Evolutionary conservation across 1,140 invertebrate species (phyloP), one percentile per base, ranked within the genome.

Genomic region (Meteorus sp.): DNA sequence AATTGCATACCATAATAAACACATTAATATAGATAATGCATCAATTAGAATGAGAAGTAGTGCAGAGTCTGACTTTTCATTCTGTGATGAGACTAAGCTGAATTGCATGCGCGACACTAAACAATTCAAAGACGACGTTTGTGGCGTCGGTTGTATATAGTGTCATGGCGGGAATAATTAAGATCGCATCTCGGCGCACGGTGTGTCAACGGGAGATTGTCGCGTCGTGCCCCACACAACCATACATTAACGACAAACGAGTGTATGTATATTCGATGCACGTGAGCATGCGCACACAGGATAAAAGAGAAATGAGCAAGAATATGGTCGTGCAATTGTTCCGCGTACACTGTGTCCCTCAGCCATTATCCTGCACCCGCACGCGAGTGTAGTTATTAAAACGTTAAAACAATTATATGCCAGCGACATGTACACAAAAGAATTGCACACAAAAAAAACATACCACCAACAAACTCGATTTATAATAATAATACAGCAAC

Each of bases 371-470:
- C 58, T 35, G 15, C 39, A 23, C 52, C 52, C 22, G 63, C 67
- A 70, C 65, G 67, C 69, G 64, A 70, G 64, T 54, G 45, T 61
- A 63, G 66, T 72, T 72, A 72, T 72, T 72, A 72, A 71, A 72
- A 72, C 67, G 64, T 71, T 71, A 67, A 69, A 72, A 72, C 67
- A 72, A 72, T 72, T 70, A 72, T 43, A 60, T 60, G 62, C 54
- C 39, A 60, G 39, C 41, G 58, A 63, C 54, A 56, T 19, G 41
- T 53, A 56, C 52, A 56, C n/a, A n/a, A n/a, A 62, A n/a, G 22
- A 11, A 23, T 20, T 13, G 11, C 19, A 27, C 7, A 19, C 11
- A 39, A 57, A 29, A 25, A 19, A 39, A 44, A 51, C 27, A 39
- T 31, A 51, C 53, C 41, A 27, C 41, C n/a, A n/a, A n/a, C n/a